phyloP scores from a whole-genome alignment of 2,888 invertebrate genomes.

The Trichogramma dendrolimi region DNA sequence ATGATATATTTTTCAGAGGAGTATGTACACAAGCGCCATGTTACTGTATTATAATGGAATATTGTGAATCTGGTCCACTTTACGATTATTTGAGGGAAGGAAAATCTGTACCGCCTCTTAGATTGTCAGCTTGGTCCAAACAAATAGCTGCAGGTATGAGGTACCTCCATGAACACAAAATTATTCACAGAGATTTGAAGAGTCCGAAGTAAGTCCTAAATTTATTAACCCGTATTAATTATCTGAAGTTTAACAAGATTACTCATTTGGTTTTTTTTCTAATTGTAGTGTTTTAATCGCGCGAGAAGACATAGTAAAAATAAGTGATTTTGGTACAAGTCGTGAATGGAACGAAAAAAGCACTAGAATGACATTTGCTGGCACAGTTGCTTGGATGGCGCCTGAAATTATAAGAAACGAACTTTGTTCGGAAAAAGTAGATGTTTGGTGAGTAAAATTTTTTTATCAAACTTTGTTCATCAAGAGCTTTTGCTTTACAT shows the following conservation, averaged over 20 bases:
- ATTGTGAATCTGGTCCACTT: constrained; percentile 90
- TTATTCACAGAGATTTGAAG: constrained; percentile 97
- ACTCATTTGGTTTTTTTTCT: constrained; percentile 1
- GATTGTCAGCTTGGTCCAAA: constrained; percentile 88
- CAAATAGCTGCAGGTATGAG: constrained; percentile 96
- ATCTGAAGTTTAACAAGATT: not conserved
- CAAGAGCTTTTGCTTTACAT: constrained; percentile 4
- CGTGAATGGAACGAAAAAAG: constrained; percentile 92
- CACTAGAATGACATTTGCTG: constrained; percentile 96
- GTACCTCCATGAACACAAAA: constrained; percentile 92
- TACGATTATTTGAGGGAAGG: constrained; percentile 85
- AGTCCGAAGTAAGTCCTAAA: constrained; percentile 91
- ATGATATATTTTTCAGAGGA: constrained; percentile 60
- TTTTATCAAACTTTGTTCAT: not conserved
- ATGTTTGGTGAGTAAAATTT: constrained; percentile 73
- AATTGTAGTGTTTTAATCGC: constrained; percentile 75
- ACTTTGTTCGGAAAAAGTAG: constrained; percentile 95
- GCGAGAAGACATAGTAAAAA: constrained; percentile 78
- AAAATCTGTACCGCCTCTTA: constrained; percentile 76
- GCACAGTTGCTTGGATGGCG: constrained; percentile 99
- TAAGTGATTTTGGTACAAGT: constrained; percentile 96
- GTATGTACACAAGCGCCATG: constrained; percentile 89
- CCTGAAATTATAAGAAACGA: constrained; percentile 97
- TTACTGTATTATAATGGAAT: constrained; percentile 97
- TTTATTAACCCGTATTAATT: not conserved